These are phyloP conservation scores for Hippoglossus hippoglossus DNA, from an alignment of 2,797 vertebrate species.

Conservation along the genomic window DNA sequence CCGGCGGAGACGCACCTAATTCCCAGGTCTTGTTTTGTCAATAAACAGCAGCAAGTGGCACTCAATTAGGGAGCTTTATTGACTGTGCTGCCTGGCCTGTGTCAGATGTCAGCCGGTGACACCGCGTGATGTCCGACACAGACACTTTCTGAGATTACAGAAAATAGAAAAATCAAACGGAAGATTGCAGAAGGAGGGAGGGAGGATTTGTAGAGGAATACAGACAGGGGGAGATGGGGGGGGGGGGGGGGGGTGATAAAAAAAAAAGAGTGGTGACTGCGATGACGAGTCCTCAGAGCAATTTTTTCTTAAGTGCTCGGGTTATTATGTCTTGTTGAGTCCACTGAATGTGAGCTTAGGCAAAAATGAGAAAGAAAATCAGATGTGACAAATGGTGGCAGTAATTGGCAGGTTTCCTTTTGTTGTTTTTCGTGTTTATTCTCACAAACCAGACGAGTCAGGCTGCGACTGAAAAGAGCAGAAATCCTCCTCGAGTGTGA, in stretches of 20 bases:
- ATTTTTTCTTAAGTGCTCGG: constrained; percentile 25
- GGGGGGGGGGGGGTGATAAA: constrained; percentile 41
- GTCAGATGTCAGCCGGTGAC: constrained; percentile 79
- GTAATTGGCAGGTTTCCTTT: constrained; percentile 63
- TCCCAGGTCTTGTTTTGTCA: constrained; percentile 84
- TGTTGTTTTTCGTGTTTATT: constrained; percentile 60
- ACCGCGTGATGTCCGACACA: constrained; percentile 56
- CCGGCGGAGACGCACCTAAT: constrained; percentile 74
- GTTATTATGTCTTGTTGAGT: constrained; percentile 25
- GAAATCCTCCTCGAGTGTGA: constrained; percentile 33
- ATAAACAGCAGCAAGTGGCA: constrained; percentile 83
- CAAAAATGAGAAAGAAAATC: constrained; percentile 13
- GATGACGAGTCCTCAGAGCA: constrained; percentile 20
- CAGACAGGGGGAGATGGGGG: constrained; percentile 11
- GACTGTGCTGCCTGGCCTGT: constrained; percentile 76
- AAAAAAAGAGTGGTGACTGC: constrained; percentile 16
- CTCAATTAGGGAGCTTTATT: constrained; percentile 85
- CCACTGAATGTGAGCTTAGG: constrained; percentile 6
- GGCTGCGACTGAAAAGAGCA: neutral
- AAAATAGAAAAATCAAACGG: constrained; percentile 74
- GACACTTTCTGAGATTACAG: constrained; percentile 75
- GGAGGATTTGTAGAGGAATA: constrained; percentile 27
- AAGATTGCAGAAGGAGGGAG: constrained; percentile 40
- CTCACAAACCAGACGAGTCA: constrained; percentile 38
- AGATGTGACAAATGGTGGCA: constrained; percentile 40